Percentiles rank a stretch among this genome's conserved stretches.
Conservation (phyloP, 2,797 vertebrate species). For the Macropodus opercularis region DNA sequence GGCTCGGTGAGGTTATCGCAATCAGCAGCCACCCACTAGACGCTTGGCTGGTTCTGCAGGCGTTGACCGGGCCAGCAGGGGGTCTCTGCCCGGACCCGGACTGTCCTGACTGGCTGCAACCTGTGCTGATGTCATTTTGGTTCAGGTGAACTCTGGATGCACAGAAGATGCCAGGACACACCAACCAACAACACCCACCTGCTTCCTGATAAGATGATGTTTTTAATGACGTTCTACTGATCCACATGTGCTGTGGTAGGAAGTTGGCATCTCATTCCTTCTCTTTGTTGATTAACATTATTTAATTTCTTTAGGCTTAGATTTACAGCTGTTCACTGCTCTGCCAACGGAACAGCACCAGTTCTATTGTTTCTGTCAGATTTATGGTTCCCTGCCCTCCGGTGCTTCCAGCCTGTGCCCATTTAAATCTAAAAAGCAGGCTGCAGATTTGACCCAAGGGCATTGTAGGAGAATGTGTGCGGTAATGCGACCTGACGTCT, state of each 20-base stretch:
- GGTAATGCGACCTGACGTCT: conserved; percentile 52
- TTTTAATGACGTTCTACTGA: too few relatives aligned
- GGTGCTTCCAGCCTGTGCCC: conserved; percentile 16
- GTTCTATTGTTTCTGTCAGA: not conserved
- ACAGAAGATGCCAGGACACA: conserved; percentile 18
- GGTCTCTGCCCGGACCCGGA: not conserved
- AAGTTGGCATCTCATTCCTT: not conserved
- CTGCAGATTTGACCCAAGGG: conserved; percentile 29
- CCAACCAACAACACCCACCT: not conserved
- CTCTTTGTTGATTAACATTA: not conserved
- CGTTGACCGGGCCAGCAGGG: not conserved
- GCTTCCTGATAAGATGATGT: conserved; percentile 21
- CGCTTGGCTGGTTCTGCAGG: not conserved
- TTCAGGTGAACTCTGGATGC: too few relatives aligned
- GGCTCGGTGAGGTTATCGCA: not conserved
- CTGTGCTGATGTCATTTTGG: not conserved
- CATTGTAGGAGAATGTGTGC: conserved; percentile 4
- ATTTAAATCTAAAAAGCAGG: conserved; percentile 24
- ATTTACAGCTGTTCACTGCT: not conserved
- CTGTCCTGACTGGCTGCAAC: not conserved
- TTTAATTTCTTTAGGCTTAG: not conserved
- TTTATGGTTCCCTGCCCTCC: conserved; percentile 4
- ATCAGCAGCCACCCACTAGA: conserved; percentile 2
- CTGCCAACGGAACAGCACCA: too few relatives aligned
- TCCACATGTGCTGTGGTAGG: not conserved